phyloP scores from a whole-genome alignment of 2,113 vertebrate species.

The Sterrhoptilus dennistouni region DNA sequence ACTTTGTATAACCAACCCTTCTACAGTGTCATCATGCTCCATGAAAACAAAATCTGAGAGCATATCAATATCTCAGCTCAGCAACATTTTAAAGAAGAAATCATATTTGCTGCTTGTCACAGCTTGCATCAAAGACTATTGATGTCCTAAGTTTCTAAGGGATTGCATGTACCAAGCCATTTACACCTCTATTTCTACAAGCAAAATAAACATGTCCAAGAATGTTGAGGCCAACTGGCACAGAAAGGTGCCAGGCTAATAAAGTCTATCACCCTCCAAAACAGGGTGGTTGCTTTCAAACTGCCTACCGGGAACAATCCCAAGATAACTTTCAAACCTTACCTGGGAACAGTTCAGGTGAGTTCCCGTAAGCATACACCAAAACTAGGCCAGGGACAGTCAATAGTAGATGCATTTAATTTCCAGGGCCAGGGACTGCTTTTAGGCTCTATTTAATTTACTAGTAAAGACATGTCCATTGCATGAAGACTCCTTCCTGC shows the following conservation, averaged over 20 bases:
- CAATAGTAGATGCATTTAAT: not conserved
- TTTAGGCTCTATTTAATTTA: not conserved
- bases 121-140: not conserved
- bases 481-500: not conserved
- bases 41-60: not conserved
- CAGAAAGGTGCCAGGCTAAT: not conserved
- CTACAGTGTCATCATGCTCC: not conserved
- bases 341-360: slow-evolving; percentile 13
- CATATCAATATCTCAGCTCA: not conserved
- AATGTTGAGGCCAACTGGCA: slow-evolving; percentile 15
- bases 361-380: not conserved
- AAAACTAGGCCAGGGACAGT: not conserved
- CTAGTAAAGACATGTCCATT: not conserved
- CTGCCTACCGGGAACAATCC: not conserved
- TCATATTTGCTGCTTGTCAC: not conserved
- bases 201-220: not conserved
- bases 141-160: not conserved
- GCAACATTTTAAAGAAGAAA: not conserved
- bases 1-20: not conserved
- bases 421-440: not conserved
- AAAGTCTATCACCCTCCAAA: not conserved
- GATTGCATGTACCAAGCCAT: not conserved
- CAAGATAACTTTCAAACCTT: not conserved
- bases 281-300: slow-evolving; percentile 1
- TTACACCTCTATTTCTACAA: slow-evolving; percentile 5